Evolutionary conservation across 2,113 vertebrate genomes (phyloP).

Genomic region (Anoura caudifer): DNA sequence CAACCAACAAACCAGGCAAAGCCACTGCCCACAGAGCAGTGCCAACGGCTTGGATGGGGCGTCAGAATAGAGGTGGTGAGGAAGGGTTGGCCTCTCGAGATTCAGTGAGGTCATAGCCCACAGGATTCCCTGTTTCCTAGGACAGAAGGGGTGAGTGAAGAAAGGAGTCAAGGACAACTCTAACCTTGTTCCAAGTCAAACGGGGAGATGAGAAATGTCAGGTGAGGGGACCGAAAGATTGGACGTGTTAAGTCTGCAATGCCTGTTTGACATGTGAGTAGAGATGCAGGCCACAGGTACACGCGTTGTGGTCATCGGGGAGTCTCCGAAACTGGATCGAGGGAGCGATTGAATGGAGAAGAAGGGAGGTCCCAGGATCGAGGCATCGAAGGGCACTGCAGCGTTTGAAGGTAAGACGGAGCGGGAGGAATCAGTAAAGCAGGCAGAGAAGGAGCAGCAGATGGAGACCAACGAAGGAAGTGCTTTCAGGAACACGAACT

Average conservation of each 20-base stretch:
- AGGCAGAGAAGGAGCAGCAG: background rate
- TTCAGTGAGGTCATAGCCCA: background rate
- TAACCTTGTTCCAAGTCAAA: background rate
- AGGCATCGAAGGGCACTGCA: background rate
- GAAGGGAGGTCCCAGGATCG: background rate
- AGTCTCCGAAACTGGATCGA: background rate
- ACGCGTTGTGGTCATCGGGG: background rate
- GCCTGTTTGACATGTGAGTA: background rate
- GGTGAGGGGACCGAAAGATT: background rate
- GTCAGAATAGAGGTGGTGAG: background rate
- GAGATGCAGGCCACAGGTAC: background rate
- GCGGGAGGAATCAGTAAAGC: background rate
- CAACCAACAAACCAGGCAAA: background rate
- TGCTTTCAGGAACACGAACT: background rate
- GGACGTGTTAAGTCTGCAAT: background rate
- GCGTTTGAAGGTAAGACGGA: background rate
- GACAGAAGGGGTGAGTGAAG: background rate
- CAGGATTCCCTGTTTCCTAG: background rate
- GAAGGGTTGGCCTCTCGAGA: background rate
- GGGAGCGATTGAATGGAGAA: background rate
- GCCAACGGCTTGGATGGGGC: background rate
- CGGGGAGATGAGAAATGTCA: background rate
- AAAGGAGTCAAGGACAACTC: background rate
- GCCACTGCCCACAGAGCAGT: background rate
- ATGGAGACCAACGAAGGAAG: background rate